Evolutionary conservation across 2,113 vertebrate genomes (phyloP).

Genomic region (Tonatia bakeri): DNA sequence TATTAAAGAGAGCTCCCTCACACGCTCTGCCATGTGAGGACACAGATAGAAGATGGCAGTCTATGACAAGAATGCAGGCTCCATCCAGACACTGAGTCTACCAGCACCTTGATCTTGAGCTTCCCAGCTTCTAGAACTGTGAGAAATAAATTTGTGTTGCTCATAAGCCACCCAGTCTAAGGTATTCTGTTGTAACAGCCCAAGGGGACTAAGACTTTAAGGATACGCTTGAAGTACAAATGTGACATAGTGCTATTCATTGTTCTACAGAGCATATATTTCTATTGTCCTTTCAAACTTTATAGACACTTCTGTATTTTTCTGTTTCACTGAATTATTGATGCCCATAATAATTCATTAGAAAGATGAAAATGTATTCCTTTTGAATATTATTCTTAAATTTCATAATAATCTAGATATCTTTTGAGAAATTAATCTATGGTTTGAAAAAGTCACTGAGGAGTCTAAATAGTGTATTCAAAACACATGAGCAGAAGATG

Average conservation of each 20-base stretch:
- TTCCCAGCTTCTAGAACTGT: not conserved
- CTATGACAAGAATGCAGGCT: not conserved
- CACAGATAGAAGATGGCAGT: not conserved
- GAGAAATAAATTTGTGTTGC: not conserved
- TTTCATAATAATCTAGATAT: not conserved
- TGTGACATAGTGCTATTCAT: not conserved
- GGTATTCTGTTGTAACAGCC: not conserved
- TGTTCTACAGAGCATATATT: not conserved
- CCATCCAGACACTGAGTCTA: not conserved
- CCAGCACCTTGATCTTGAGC: not conserved
- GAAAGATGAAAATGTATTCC: not conserved
- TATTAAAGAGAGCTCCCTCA: not conserved
- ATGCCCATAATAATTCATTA: not conserved
- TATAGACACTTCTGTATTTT: not conserved
- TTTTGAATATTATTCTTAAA: not conserved
- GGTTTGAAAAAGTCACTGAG: not conserved
- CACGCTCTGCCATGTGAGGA: not conserved
- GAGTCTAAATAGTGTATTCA: not conserved
- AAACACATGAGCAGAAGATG: not conserved
- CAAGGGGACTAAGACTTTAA: not conserved
- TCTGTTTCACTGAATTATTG: not conserved
- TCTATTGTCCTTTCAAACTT: not conserved
- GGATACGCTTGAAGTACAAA: not conserved
- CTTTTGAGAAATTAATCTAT: not conserved
- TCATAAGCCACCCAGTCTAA: not conserved